Evolutionary conservation across 2,113 vertebrate species (phyloP).

Genomic region (Accipiter virgatus): DNA sequence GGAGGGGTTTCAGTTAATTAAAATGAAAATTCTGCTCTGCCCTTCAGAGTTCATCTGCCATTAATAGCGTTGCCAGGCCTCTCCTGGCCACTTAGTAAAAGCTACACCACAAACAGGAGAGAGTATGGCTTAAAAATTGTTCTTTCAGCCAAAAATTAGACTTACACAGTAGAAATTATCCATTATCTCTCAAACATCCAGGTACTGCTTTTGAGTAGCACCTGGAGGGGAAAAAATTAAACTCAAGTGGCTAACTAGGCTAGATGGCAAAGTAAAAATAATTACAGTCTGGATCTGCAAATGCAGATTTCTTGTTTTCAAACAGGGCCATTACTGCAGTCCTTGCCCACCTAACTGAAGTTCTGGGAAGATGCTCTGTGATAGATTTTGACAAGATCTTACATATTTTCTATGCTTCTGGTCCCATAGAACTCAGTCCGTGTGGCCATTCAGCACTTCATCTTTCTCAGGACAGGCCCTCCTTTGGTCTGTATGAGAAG

Average conservation of each 20-base stretch:
- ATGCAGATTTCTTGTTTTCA: neutral
- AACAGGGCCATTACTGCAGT: neutral
- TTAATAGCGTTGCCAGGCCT: neutral
- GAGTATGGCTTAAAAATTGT: neutral
- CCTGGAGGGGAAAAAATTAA: neutral
- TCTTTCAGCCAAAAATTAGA: neutral
- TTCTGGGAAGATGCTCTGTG: neutral
- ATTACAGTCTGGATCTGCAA: neutral
- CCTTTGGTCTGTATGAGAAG: neutral
- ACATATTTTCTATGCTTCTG: neutral
- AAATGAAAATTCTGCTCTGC: neutral
- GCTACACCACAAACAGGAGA: neutral
- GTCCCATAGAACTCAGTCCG: neutral
- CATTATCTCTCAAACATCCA: neutral
- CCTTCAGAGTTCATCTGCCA: neutral
- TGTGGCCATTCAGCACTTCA: neutral
- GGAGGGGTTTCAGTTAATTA: neutral
- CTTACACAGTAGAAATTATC: neutral
- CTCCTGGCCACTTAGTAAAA: neutral
- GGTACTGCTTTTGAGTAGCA: neutral
- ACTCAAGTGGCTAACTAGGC: neutral
- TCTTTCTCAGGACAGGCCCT: neutral
- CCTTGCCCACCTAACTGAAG: neutral
- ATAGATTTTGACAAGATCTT: neutral
- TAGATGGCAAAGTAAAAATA: neutral